Percentiles rank a stretch among this genome's conserved stretches.
Evolutionary conservation across 2,113 vertebrate species (phyloP).

Genomic region (Falco punctatus): DNA sequence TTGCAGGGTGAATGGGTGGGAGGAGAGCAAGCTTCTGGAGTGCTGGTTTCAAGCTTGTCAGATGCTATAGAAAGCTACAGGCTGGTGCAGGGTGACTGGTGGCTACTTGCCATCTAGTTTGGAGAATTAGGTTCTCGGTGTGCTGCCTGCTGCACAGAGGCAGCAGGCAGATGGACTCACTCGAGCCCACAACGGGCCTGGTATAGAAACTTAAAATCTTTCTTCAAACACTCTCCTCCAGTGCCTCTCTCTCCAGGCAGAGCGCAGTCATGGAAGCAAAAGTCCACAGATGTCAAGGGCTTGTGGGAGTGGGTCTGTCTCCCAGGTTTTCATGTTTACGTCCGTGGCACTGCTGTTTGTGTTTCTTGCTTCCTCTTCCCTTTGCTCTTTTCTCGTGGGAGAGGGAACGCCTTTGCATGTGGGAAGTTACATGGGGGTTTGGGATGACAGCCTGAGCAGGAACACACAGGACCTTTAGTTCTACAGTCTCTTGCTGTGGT

Average conservation of each 20-base stretch:
- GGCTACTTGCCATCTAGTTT: neutral
- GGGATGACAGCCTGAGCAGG: neutral
- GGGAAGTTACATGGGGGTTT: neutral
- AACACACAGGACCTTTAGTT: neutral
- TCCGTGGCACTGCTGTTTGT: neutral
- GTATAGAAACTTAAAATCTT: accelerated
- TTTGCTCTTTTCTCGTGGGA: neutral
- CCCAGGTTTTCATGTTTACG: neutral
- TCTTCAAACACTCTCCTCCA: neutral
- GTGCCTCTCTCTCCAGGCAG: neutral
- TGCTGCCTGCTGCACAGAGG: neutral
- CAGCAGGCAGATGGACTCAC: neutral
- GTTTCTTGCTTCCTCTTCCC: neutral
- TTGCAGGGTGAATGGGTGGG: neutral
- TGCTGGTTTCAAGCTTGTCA: neutral
- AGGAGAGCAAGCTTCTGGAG: neutral
- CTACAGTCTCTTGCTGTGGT: neutral
- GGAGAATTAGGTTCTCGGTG: neutral
- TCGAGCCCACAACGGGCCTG: accelerated
- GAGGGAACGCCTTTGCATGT: neutral
- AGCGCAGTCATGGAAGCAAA: neutral
- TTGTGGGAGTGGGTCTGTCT: neutral
- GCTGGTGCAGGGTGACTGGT: neutral
- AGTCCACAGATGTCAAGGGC: neutral
- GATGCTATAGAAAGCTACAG: neutral